Evolutionary conservation across 2,113 vertebrate genomes (phyloP).

Genomic region (Xiphorhynchus elegans): DNA sequence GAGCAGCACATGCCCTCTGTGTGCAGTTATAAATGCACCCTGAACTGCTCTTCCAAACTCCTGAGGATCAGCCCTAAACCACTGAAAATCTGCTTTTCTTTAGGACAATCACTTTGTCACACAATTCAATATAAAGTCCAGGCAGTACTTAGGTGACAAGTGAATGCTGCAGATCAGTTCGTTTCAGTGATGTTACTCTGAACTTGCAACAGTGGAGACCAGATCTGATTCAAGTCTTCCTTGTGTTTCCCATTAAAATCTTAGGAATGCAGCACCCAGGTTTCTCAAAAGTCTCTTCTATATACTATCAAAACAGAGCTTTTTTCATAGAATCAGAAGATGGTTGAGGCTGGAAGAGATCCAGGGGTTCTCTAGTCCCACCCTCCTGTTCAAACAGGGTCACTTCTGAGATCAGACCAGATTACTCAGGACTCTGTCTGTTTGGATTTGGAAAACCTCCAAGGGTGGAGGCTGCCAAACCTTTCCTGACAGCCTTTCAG

Average conservation of each 20-base stretch:
- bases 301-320: background rate
- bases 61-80: background rate
- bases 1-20: background rate
- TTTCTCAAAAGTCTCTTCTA: background rate
- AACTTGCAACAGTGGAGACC: background rate
- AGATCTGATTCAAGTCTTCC: background rate
- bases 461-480: background rate
- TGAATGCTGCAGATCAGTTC: background rate
- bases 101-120: background rate
- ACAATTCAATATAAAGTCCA: background rate
- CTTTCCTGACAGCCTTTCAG: background rate
- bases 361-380: background rate
- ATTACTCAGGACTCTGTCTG: background rate
- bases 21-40: background rate
- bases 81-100: background rate
- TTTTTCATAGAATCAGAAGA: background rate
- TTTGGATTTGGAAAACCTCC: background rate
- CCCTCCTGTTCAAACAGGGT: background rate
- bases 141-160: background rate
- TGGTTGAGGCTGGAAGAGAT: background rate
- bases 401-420: background rate
- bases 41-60: background rate
- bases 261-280: background rate
- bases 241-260: background rate
- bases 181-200: background rate